Percentiles rank a stretch among this genome's conserved stretches.
These are phyloP conservation scores for Cryptops parisi DNA, from an alignment of 2,888 invertebrate species.

Conservation along the genomic window DNA sequence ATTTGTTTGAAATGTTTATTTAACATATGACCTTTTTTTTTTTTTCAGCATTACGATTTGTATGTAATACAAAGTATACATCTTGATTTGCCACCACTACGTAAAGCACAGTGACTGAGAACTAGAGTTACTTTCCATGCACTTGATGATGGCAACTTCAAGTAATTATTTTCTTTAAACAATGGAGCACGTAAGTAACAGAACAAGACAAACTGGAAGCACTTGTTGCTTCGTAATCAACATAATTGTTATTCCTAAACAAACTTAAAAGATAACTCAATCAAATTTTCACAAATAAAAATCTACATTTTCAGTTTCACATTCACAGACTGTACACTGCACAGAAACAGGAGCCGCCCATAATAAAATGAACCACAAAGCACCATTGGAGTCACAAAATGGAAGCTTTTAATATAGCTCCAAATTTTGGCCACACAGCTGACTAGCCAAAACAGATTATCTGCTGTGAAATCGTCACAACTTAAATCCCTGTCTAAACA, in stretches of 20 bases:
- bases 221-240: too few species aligned
- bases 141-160: too few species aligned
- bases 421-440: background rate
- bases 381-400: background rate
- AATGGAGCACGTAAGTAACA: too few species aligned
- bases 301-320: background rate
- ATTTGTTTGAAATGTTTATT: constrained; percentile 11
- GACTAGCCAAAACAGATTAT: background rate
- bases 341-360: background rate
- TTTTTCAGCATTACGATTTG: background rate
- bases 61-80: background rate
- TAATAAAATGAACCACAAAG: background rate
- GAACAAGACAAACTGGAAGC: too few species aligned
- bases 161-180: too few species aligned
- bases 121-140: too few species aligned
- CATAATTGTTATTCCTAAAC: too few species aligned
- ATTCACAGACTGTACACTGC: background rate
- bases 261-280: too few species aligned
- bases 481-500: too few species aligned
- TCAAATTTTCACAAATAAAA: too few species aligned
- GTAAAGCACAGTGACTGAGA: background rate
- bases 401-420: too few species aligned
- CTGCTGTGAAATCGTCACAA: background rate
- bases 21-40: constrained; percentile 1
- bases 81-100: background rate